Conservation (phyloP, 2,797 vertebrate genomes). For the Myotis daubentonii region DNA sequence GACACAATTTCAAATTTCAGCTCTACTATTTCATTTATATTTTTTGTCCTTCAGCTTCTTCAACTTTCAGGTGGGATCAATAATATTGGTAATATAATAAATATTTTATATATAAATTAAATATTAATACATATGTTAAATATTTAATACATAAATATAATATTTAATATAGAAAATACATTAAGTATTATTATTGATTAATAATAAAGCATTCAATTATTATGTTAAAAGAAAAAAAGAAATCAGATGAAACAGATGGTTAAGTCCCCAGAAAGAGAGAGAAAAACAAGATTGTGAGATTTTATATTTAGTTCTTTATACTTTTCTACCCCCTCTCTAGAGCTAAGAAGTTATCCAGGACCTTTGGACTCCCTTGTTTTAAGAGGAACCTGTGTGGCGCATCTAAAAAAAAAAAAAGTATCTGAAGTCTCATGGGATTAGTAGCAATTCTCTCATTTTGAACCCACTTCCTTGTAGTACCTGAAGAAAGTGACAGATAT, state of each 20-base stretch:
- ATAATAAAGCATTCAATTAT: not conserved
- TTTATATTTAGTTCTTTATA: not conserved
- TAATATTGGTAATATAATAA: not conserved
- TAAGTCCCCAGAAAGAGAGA: not conserved
- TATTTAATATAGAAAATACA: too few relatives aligned
- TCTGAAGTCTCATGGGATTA: not conserved
- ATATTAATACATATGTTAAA: too few relatives aligned
- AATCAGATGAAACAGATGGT: not conserved
- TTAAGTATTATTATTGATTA: too few relatives aligned
- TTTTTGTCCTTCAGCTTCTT: constrained; percentile 27
- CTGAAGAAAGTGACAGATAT: not conserved
- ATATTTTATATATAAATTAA: too few relatives aligned
- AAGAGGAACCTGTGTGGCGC: not conserved
- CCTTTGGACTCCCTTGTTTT: not conserved
- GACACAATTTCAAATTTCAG: not conserved
- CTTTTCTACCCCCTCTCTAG: not conserved
- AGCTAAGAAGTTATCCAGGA: not conserved
- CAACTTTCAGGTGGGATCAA: not conserved
- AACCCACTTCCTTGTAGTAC: not conserved
- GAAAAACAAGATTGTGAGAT: constrained; percentile 1
- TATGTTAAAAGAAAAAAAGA: constrained; percentile 10
- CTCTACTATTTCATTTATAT: not conserved
- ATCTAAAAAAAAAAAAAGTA: not conserved
- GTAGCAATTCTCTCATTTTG: not conserved
- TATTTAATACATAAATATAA: too few relatives aligned